phyloP scores from a whole-genome alignment of 2,797 vertebrate species.

The Chelon auratus region DNA sequence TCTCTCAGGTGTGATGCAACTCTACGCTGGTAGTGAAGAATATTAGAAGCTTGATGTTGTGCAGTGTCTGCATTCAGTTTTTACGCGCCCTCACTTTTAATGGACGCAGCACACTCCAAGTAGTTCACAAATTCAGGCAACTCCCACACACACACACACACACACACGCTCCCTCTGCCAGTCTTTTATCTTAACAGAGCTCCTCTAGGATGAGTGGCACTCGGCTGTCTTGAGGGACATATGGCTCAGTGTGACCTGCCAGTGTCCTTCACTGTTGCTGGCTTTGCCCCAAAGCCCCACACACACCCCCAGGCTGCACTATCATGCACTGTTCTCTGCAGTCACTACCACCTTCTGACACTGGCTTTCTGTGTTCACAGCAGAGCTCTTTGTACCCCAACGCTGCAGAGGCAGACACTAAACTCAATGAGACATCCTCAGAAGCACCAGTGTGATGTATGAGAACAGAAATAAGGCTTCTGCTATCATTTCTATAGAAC shows the following conservation, averaged over 20 bases:
- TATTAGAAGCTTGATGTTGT: conserved; percentile 29
- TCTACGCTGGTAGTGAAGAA: conserved; percentile 3
- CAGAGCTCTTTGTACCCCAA: conserved; percentile 35
- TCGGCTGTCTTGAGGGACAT: conserved; percentile 60
- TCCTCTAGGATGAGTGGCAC: conserved; percentile 46
- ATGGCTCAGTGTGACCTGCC: conserved; percentile 65
- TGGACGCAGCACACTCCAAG: conserved; percentile 35
- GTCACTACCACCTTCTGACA: conserved; percentile 57
- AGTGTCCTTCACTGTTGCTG: conserved; percentile 68
- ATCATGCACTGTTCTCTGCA: conserved; percentile 41
- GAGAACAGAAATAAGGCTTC: conserved; percentile 37
- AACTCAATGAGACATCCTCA: conserved; percentile 31
- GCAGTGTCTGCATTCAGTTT: conserved; percentile 41
- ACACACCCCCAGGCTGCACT: conserved; percentile 59
- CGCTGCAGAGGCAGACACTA: conserved; percentile 14
- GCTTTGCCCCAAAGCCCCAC: conserved; percentile 57
- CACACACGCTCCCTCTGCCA: background rate
- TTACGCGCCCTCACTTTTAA: conserved; percentile 32
- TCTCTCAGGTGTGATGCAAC: conserved; percentile 22
- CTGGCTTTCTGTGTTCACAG: conserved; percentile 54
- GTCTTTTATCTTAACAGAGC: conserved; percentile 40
- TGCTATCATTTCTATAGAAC: conserved; percentile 19
- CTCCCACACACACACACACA: background rate
- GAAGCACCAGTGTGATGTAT: conserved; percentile 21
- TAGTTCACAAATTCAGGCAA: background rate